Evolutionary conservation across 2,797 vertebrate species (phyloP).

Genomic region (Diplodus sargus): DNA sequence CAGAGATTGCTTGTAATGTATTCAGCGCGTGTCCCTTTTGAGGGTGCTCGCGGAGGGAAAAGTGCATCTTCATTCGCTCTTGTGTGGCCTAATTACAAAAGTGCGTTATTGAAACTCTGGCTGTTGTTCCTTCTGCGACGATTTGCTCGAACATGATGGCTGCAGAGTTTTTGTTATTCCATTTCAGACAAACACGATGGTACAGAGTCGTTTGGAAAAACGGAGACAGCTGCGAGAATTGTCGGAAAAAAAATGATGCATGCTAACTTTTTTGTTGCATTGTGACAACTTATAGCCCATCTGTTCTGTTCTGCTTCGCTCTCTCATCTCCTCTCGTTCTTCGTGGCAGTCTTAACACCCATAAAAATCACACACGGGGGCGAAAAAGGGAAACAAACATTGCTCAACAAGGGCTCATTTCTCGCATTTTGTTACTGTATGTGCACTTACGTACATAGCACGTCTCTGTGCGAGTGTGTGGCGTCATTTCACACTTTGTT

Average conservation of each 20-base stretch:
- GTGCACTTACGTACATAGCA: constrained; percentile 40
- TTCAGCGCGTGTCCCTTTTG: neutral
- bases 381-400: constrained; percentile 62
- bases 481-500: constrained; percentile 25
- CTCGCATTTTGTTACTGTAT: constrained; percentile 45
- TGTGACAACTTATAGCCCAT: constrained; percentile 14
- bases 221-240: neutral
- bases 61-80: constrained; percentile 27
- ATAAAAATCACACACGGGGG: constrained; percentile 61
- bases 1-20: constrained; percentile 21
- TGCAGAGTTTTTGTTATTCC: constrained; percentile 13
- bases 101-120: constrained; percentile 37
- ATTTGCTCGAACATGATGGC: constrained; percentile 29
- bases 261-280: neutral
- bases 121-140: constrained; percentile 1
- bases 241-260: constrained; percentile 7
- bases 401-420: constrained; percentile 52
- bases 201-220: neutral
- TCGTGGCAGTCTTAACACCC: constrained; percentile 23
- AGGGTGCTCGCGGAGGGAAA: constrained; percentile 5
- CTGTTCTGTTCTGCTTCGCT: constrained; percentile 20
- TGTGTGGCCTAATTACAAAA: constrained; percentile 42
- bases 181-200: constrained; percentile 23
- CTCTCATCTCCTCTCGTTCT: constrained; percentile 21
- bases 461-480: constrained; percentile 13